These are phyloP conservation scores for Dascillus cervinus DNA, from an alignment of 2,888 invertebrate species.

Conservation along the genomic window DNA sequence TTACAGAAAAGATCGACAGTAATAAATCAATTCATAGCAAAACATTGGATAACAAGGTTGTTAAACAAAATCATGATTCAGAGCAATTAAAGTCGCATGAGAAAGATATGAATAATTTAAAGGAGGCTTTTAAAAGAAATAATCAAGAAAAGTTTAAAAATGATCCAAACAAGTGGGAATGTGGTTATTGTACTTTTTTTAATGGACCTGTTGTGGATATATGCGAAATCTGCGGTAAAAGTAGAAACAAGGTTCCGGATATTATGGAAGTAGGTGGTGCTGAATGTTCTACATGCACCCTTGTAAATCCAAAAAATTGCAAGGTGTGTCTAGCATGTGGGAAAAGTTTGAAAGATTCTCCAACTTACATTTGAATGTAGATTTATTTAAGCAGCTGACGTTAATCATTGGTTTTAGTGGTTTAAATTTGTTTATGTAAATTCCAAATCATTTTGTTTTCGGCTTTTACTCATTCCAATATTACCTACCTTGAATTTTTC, in stretches of 20 bases:
- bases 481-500: too few species aligned
- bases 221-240: conserved; percentile 71
- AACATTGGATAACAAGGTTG: conserved; percentile 21
- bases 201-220: conserved; percentile 50
- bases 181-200: conserved; percentile 62
- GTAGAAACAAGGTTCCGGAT: conserved; percentile 23
- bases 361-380: conserved; percentile 59
- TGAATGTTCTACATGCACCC: conserved; percentile 67
- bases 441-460: too few species aligned
- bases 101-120: conserved; percentile 5
- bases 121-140: background rate
- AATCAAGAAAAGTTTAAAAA: conserved; percentile 7
- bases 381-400: background rate
- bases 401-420: too few species aligned
- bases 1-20: conserved; percentile 5
- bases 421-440: too few species aligned
- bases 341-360: conserved; percentile 61
- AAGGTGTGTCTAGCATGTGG: conserved; percentile 61
- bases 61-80: conserved; percentile 16
- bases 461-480: too few species aligned
- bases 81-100: conserved; percentile 13
- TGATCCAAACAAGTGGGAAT: conserved; percentile 53
- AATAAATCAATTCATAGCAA: conserved; percentile 21
- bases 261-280: conserved; percentile 61
- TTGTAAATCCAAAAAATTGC: conserved; percentile 63